Base-by-base conservation (phyloP, 2,113 vertebrate species). In the Caranx ignobilis region DNA sequence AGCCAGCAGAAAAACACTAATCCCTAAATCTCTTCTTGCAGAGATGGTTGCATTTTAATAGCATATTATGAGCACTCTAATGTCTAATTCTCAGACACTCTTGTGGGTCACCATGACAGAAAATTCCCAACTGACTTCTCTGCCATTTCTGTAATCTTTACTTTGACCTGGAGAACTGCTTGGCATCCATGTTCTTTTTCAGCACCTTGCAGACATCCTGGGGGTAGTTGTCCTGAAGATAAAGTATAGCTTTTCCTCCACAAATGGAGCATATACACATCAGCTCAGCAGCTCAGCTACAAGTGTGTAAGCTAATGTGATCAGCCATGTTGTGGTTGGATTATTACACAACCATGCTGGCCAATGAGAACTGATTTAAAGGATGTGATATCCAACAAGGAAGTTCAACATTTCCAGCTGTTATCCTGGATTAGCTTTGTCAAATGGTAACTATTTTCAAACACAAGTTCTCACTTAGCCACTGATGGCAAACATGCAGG, bases 361-460 rank as follows among this genome's bases (percentile, higher is more conserved):
- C 11, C 72, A 76, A 81, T 82, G 87, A 89, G 79, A 82, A 82
- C 71, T 76, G 75, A 92, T 90, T 82, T 84, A 71, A 64, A 77
- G 77, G 71, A 85, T 87, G 69, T 87, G 74, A 85, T 81, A 84
- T 83, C 69, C 77, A 88, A 88, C 85, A 64, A 88, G 71, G 41
- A 89, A 74, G 76, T 82, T 79, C 81, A 86, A 76, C 68, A 75
- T 87, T 89, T 86, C 71, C 78, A 87, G 76, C 75, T 85, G 74
- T 70, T 88, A 71, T 75, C 32, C 63, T 34, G 50, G 48, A 68
- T 83, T 64, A 61, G 54, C 26, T 70, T 79, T 32, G 77, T 79
- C 87, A 83, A 79, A 87, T 67, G 8, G 6, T 81, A 67, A 88
- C 81, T 71, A 48, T 61, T 60, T 68, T 50, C 21, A 77, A 59